Conservation (phyloP, 2,888 invertebrate species). For the Drosophila nr. fundita region DNA sequence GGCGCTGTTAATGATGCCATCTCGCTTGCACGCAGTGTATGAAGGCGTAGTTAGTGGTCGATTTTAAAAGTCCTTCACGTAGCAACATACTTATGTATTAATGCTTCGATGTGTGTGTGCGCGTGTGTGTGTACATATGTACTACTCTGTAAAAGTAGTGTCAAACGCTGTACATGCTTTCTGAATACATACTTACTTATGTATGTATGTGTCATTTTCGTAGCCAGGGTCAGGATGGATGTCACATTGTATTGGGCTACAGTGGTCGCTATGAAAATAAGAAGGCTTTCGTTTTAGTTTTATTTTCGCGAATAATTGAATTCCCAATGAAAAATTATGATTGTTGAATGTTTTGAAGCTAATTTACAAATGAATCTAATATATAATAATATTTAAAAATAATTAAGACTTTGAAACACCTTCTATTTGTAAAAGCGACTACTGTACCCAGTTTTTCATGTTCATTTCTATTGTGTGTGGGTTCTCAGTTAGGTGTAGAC, state of each 20-base stretch:
- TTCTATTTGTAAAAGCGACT: neutral
- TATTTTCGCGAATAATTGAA: neutral
- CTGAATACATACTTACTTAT: conserved; percentile 21
- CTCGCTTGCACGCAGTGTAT: conserved; percentile 42
- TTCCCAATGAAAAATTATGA: neutral
- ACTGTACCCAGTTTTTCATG: conserved; percentile 31
- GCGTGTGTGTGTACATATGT: conserved; percentile 18
- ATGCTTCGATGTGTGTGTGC: conserved; percentile 9
- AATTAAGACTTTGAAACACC: too few relatives aligned
- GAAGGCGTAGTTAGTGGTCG: conserved; percentile 68
- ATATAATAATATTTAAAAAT: neutral
- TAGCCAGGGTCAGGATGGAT: conserved; percentile 76
- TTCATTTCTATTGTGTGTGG: conserved; percentile 20
- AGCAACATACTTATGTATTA: conserved; percentile 30
- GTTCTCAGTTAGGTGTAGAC: conserved; percentile 19
- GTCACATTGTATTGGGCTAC: conserved; percentile 48
- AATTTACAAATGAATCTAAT: too few relatives aligned
- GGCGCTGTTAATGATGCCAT: conserved; percentile 63
- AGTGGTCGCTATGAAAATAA: neutral
- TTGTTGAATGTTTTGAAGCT: neutral
- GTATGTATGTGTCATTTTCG: conserved; percentile 39
- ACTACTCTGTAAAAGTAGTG: conserved; percentile 72
- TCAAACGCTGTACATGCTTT: conserved; percentile 51
- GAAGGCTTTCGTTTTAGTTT: neutral
- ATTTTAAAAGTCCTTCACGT: conserved; percentile 77